phyloP scores from a whole-genome alignment of 2,888 invertebrate species.

The Colletes collaris region DNA sequence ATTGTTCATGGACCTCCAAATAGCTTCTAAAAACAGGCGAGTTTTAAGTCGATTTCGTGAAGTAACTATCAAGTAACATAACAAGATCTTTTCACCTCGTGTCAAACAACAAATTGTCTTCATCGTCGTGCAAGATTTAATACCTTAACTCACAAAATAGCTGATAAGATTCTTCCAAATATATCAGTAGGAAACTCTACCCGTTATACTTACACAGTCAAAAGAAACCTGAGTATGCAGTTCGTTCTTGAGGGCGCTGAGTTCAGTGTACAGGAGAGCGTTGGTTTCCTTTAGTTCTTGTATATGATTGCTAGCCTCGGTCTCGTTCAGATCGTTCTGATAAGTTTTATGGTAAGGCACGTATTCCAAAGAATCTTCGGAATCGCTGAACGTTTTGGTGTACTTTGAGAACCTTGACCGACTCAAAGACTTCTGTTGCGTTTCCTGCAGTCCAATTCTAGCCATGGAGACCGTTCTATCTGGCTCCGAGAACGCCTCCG shows the following conservation, averaged over 20 bases:
- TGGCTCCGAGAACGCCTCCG: conserved; percentile 94
- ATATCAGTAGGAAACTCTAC: too few relatives aligned
- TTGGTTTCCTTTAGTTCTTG: conserved; percentile 77
- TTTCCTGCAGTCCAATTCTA: conserved; percentile 88
- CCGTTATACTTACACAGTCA: conserved; percentile 68
- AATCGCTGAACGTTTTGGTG: conserved; percentile 77
- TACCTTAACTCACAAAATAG: too few relatives aligned
- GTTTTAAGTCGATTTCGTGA: too few relatives aligned
- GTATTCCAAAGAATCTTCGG: conserved; percentile 79
- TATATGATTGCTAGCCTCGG: conserved; percentile 72
- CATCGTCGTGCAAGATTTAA: too few relatives aligned
- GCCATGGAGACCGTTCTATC: conserved; percentile 92
- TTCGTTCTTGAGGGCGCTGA: conserved; percentile 73
- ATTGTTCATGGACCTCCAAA: too few relatives aligned
- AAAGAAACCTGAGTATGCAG: conserved; percentile 64
- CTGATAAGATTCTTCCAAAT: too few relatives aligned
- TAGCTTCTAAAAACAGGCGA: too few relatives aligned
- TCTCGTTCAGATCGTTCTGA: conserved; percentile 74
- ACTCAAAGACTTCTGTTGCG: conserved; percentile 69
- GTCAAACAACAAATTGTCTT: too few relatives aligned
- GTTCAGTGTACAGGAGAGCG: conserved; percentile 71
- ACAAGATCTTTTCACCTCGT: too few relatives aligned
- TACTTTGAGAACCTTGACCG: conserved; percentile 74
- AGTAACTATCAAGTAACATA: too few relatives aligned
- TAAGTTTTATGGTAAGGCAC: conserved; percentile 74